Conservation (phyloP, 2,113 vertebrate species). For the Apus apus region DNA sequence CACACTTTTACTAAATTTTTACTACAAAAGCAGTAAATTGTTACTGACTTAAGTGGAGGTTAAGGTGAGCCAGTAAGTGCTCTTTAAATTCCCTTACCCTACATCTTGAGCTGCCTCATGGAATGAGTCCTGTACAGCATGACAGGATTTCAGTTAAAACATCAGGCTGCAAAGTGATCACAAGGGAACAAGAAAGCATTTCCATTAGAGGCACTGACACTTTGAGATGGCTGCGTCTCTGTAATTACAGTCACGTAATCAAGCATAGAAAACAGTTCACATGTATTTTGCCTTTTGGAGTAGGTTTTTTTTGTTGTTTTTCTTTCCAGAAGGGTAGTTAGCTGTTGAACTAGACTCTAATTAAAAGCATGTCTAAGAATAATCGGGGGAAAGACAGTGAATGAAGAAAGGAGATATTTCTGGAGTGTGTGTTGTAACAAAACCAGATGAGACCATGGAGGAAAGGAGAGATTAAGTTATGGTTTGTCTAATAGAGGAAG, state of each 20-base stretch:
- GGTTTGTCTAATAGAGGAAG: neutral
- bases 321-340: neutral
- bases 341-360: neutral
- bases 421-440: neutral
- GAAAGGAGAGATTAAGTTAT: neutral
- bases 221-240: neutral
- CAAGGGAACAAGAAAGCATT: neutral
- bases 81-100: neutral
- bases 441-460: neutral
- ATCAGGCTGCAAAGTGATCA: neutral
- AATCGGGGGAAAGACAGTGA: neutral
- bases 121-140: neutral
- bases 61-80: neutral
- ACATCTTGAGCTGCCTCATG: neutral
- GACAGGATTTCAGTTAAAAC: neutral
- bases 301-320: neutral
- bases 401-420: neutral
- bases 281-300: neutral
- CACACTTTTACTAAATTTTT: neutral
- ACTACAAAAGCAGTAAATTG: neutral
- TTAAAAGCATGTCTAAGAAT: neutral
- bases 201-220: neutral
- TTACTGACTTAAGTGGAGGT: neutral
- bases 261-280: neutral
- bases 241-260: neutral